Conservation (phyloP, 2,797 vertebrate genomes). For the Cynopterus sphinx region DNA sequence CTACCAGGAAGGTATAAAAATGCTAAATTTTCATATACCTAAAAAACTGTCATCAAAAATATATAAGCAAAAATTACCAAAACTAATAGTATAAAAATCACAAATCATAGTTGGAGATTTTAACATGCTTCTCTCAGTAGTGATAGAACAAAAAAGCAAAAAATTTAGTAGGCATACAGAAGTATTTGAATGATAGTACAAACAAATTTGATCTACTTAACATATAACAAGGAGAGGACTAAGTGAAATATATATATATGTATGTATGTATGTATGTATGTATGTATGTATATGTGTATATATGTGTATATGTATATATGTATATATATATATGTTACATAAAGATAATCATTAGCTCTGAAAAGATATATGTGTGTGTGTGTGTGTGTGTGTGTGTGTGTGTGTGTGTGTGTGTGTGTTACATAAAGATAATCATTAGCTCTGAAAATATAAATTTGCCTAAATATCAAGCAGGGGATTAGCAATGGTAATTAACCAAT, state of each 20-base stretch:
- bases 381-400: too few relatives aligned
- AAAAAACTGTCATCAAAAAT: slow-evolving; percentile 7
- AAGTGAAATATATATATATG: neutral
- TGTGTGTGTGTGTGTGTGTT: neutral
- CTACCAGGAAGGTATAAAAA: neutral
- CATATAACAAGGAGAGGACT: neutral
- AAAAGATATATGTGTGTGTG: too few relatives aligned
- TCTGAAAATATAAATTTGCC: neutral
- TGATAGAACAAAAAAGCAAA: neutral
- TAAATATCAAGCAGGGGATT: neutral
- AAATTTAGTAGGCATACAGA: neutral
- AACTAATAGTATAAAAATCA: neutral
- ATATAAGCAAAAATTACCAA: neutral
- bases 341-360: neutral
- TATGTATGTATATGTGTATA: too few relatives aligned
- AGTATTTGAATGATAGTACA: neutral
- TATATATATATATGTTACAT: neutral
- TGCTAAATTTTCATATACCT: neutral
- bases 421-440: neutral
- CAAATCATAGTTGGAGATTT: neutral
- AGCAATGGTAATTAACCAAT: neutral
- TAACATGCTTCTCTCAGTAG: neutral
- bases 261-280: too few relatives aligned
- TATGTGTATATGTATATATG: too few relatives aligned
- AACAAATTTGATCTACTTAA: neutral